Evolutionary conservation across 1,140 invertebrate genomes (phyloP).

Genomic region (Phthorimaea operculella): DNA sequence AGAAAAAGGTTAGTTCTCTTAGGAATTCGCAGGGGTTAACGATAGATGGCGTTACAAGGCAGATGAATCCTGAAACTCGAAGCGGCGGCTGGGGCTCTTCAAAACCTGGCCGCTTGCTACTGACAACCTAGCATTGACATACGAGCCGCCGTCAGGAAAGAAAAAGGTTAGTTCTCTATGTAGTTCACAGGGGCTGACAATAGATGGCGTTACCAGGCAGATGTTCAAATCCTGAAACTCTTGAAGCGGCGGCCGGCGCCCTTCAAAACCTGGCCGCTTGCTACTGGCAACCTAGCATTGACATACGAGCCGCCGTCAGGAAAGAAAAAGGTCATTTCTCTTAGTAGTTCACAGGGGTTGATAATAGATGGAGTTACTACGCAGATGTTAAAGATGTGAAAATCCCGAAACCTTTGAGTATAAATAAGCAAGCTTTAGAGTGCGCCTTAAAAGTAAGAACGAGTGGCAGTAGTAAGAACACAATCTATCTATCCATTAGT

Average conservation of each 20-base stretch:
- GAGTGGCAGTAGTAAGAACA: too few relatives aligned
- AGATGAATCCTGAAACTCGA: neutral
- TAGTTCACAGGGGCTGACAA: too few relatives aligned
- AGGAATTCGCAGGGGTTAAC: too few relatives aligned
- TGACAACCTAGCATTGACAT: conserved; percentile 84
- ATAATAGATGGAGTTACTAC: too few relatives aligned
- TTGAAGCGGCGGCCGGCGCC: conserved; percentile 78
- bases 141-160: conserved; percentile 93
- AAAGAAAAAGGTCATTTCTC: conserved; percentile 85
- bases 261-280: conserved; percentile 69
- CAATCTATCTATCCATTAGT: too few relatives aligned
- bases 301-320: conserved; percentile 92
- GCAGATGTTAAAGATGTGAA: neutral
- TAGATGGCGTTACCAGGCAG: too few relatives aligned
- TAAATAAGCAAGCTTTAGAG: too few relatives aligned
- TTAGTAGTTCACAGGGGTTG: too few relatives aligned
- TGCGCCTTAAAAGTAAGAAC: too few relatives aligned
- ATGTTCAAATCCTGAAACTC: neutral
- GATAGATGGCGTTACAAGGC: too few relatives aligned
- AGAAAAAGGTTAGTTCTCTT: conserved; percentile 78
- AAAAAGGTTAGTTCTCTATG: conserved; percentile 75
- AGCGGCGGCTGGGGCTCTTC: conserved; percentile 87
- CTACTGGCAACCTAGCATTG: conserved; percentile 75
- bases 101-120: conserved; percentile 31
- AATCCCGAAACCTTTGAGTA: neutral